phyloP scores from a whole-genome alignment of 2,888 invertebrate genomes.

The Tromatobia lineatoria region DNA sequence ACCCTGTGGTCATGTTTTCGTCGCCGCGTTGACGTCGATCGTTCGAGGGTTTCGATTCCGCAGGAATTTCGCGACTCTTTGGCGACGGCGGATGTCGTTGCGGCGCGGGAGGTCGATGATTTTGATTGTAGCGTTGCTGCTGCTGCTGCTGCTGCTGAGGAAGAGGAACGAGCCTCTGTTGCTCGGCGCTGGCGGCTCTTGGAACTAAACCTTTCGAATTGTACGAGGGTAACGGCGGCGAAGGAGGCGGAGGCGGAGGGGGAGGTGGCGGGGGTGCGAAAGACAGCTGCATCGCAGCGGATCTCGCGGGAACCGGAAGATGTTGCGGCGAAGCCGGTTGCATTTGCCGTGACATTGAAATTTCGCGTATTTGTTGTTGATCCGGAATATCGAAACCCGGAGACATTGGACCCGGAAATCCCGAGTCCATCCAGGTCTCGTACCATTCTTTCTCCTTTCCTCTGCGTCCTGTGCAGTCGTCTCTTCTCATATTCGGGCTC shows the following conservation, averaged over 20 bases:
- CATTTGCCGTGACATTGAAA: conserved; percentile 58
- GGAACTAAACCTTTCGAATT: conserved; percentile 53
- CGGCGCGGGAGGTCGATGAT: conserved; percentile 59
- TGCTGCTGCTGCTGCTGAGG: conserved; percentile 34
- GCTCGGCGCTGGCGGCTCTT: neutral
- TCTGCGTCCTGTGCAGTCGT: conserved; percentile 75
- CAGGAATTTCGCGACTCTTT: conserved; percentile 87
- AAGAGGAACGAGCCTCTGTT: conserved; percentile 46
- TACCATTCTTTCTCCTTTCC: conserved; percentile 89
- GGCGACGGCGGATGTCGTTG: conserved; percentile 80
- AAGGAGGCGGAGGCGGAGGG: conserved; percentile 52
- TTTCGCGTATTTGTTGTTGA: neutral
- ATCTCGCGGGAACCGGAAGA: conserved; percentile 43
- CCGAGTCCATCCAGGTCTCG: conserved; percentile 89
- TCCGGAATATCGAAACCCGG: neutral
- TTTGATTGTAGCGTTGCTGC: conserved; percentile 72
- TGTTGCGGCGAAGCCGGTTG: conserved; percentile 50
- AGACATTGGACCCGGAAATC: conserved; percentile 48
- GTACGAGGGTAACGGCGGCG: conserved; percentile 60
- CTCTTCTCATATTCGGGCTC: conserved; percentile 66
- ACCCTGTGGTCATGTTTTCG: conserved; percentile 75
- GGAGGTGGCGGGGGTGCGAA: conserved; percentile 53
- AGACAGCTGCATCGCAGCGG: conserved; percentile 45
- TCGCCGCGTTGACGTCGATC: conserved; percentile 82
- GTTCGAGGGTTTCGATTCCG: conserved; percentile 86